Conservation (phyloP, 2,113 vertebrate species). For the Terrapene triunguis region DNA sequence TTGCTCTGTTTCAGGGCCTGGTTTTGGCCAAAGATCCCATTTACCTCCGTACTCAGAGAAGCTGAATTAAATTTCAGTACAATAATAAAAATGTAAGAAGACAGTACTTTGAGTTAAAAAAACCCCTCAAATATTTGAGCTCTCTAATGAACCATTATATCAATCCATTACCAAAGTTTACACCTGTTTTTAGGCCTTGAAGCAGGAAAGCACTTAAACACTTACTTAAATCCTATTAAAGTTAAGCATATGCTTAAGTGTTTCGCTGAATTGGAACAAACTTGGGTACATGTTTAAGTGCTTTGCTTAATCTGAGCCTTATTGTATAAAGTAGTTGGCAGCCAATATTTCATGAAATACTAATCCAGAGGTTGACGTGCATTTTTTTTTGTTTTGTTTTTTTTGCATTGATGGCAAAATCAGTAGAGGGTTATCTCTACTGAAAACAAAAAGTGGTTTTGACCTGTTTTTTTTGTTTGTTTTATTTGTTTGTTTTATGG, state of each 20-base stretch:
- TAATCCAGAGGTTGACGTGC: neutral
- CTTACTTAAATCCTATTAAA: neutral
- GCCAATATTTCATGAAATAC: neutral
- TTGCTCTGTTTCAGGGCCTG: slow-evolving; percentile 30
- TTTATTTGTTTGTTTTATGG: neutral
- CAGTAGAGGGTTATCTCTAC: neutral
- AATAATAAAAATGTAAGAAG: slow-evolving; percentile 5
- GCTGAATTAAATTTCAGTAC: neutral
- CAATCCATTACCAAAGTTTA: neutral
- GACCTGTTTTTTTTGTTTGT: neutral
- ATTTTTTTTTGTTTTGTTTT: neutral
- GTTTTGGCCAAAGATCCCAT: slow-evolving; percentile 2
- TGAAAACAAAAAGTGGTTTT: neutral
- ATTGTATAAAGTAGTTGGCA: neutral
- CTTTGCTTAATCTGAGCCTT: neutral
- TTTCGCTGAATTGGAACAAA: neutral
- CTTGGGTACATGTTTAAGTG: neutral
- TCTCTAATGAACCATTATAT: neutral
- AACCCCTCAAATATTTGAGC: neutral
- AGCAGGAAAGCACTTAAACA: neutral
- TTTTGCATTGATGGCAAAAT: neutral
- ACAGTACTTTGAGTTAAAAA: neutral
- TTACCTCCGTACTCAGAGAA: slow-evolving; percentile 2
- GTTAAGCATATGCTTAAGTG: neutral
- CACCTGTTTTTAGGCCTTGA: neutral